phyloP scores from a whole-genome alignment of 2,888 invertebrate species.

The Agrochola circellaris region DNA sequence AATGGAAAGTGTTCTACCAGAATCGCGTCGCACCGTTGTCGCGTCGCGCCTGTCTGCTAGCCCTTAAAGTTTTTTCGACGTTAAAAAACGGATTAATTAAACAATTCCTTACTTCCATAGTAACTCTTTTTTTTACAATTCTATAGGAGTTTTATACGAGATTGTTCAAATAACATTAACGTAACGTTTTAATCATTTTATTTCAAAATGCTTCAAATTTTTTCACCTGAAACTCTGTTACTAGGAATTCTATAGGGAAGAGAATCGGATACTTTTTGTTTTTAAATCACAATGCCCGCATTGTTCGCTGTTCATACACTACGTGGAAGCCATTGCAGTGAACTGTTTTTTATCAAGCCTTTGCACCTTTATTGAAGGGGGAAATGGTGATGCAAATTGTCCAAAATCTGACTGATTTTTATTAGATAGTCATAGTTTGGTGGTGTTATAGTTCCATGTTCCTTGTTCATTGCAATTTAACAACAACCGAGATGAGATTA shows the following conservation, averaged over 20 bases:
- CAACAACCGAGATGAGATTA: neutral
- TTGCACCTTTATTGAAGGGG: no score
- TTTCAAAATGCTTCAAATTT: neutral
- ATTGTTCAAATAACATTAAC: neutral
- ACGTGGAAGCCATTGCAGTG: neutral
- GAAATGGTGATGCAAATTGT: neutral
- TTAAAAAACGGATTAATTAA: neutral
- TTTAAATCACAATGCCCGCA: conserved; percentile 12
- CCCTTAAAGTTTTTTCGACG: neutral
- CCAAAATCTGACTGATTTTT: neutral
- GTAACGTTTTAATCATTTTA: neutral
- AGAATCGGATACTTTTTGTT: conserved; percentile 21
- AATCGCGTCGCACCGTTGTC: no score
- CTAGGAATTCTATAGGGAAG: neutral
- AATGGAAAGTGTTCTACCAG: no score
- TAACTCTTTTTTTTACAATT: no score
- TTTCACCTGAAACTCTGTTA: conserved; percentile 1
- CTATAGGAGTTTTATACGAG: neutral
- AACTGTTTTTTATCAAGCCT: conserved; percentile 15
- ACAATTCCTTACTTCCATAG: neutral
- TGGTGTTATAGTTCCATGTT: neutral
- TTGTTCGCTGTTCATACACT: conserved; percentile 18
- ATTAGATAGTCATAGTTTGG: neutral
- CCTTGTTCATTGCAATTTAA: neutral
- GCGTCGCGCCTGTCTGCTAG: no score